Conservation (phyloP, 2,113 vertebrate species). For the Muntiacus muntjak region DNA sequence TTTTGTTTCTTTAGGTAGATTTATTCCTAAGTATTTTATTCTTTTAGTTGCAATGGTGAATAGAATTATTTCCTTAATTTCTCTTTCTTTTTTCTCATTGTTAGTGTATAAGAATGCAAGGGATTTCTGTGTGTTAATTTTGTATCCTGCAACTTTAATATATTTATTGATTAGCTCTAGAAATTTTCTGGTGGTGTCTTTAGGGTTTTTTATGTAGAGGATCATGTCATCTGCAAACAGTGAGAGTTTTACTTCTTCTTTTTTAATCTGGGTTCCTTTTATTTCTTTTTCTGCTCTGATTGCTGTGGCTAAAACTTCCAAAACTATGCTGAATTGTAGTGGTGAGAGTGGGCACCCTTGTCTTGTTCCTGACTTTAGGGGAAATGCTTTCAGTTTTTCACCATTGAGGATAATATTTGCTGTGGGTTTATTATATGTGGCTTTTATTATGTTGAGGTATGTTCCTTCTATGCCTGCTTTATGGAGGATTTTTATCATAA, state of each 20-base stretch:
- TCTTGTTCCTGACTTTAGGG: background rate
- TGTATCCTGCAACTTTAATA: background rate
- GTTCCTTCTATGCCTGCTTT: background rate
- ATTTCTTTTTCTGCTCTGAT: background rate
- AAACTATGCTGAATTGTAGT: background rate
- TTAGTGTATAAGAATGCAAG: background rate
- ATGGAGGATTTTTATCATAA: too few relatives aligned
- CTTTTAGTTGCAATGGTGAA: background rate
- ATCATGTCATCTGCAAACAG: background rate
- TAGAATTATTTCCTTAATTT: background rate
- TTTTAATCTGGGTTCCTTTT: background rate
- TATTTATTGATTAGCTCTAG: background rate
- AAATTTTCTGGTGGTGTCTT: background rate
- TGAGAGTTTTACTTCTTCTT: background rate
- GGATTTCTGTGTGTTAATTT: background rate
- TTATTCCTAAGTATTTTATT: background rate
- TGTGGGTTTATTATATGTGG: background rate
- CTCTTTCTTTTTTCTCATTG: background rate
- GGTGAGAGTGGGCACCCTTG: background rate
- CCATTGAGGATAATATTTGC: background rate
- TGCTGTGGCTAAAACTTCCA: background rate
- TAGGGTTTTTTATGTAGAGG: background rate
- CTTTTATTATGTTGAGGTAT: background rate
- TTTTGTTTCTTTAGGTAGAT: background rate
- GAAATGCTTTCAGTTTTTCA: background rate